Conservation (phyloP, 2,113 vertebrate genomes). For the Pitta sordida region DNA sequence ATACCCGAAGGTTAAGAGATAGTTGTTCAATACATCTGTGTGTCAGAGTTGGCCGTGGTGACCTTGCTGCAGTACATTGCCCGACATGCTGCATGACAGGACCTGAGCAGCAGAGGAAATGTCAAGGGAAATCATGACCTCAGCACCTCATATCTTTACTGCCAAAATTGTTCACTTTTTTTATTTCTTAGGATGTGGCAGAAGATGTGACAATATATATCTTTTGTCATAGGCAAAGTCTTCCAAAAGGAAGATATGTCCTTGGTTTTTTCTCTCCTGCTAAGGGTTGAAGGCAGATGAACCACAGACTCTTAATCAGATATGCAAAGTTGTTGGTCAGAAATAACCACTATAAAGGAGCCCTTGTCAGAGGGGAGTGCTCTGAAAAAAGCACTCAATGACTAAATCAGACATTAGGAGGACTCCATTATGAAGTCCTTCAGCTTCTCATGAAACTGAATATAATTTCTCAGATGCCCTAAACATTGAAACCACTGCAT, state of each 20-base stretch:
- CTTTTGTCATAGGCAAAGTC: background rate
- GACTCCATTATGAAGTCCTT: background rate
- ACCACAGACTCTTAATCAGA: background rate
- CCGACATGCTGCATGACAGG: rapidly evolving
- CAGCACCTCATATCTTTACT: background rate
- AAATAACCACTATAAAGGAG: background rate
- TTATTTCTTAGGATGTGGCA: background rate
- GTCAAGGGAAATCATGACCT: background rate
- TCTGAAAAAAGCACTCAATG: background rate
- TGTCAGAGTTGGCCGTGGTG: background rate
- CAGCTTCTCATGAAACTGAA: background rate
- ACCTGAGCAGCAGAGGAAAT: background rate
- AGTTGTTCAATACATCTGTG: background rate
- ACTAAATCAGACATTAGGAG: background rate
- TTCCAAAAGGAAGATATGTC: background rate
- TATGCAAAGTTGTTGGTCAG: background rate
- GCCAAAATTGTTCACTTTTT: background rate
- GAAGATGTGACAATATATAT: background rate
- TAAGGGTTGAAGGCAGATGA: background rate
- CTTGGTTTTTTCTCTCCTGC: background rate
- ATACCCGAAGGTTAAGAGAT: background rate
- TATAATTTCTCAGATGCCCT: background rate
- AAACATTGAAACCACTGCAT: background rate
- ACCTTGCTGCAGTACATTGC: background rate
- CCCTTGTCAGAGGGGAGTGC: background rate